phyloP scores from a whole-genome alignment of 2,797 vertebrate genomes.

The Liparis tanakae region DNA sequence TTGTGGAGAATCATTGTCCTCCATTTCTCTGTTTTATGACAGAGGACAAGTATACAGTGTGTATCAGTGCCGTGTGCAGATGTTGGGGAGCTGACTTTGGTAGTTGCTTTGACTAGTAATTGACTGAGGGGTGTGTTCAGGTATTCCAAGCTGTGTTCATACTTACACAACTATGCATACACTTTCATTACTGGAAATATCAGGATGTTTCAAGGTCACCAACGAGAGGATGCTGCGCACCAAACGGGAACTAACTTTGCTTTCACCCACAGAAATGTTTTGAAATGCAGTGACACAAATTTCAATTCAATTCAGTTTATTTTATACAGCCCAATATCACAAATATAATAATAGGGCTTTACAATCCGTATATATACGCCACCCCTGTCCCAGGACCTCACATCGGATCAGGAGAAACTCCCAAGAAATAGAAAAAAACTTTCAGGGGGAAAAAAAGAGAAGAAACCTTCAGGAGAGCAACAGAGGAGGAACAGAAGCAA shows the following conservation, averaged over 20 bases:
- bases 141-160: constrained; percentile 20
- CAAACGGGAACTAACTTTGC: not conserved
- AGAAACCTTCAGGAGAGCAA: no score
- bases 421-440: no score
- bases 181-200: not conserved
- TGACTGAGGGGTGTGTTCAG: constrained; percentile 4
- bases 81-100: not conserved
- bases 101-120: constrained; percentile 7
- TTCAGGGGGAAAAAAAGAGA: no score
- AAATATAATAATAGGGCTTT: no score
- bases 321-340: no score
- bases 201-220: not conserved
- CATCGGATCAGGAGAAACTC: no score
- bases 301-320: no score
- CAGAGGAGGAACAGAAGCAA: no score
- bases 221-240: constrained; percentile 1
- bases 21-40: not conserved
- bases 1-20: constrained; percentile 10
- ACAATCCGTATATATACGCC: no score
- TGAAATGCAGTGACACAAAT: not conserved
- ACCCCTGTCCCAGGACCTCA: no score
- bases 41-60: not conserved
- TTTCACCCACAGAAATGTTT: not conserved
- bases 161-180: constrained; percentile 6
- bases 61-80: not conserved